Evolutionary conservation across 2,888 invertebrate species (phyloP).

Genomic region (Siphlonurus alternatus): DNA sequence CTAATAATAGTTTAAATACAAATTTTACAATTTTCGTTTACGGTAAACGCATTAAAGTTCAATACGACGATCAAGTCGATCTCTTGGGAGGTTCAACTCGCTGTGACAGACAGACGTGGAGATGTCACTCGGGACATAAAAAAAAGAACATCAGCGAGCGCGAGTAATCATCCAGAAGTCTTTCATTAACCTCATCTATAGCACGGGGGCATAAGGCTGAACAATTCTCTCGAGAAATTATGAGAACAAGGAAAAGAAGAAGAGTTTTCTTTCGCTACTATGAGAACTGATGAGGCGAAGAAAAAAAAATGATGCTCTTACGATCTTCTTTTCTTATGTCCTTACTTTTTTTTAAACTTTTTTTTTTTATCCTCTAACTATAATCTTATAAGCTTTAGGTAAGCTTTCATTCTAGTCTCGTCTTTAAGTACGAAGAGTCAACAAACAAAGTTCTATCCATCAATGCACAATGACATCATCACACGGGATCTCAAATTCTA

Average conservation of each 20-base stretch:
- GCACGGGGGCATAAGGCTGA: not conserved
- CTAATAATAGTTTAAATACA: no score
- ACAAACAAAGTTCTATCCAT: not conserved
- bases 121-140: not conserved
- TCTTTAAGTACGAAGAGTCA: not conserved
- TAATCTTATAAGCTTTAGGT: not conserved
- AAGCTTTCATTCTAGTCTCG: not conserved
- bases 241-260: not conserved
- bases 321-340: not conserved
- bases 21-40: no score
- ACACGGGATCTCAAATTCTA: not conserved
- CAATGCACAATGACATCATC: not conserved
- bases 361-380: not conserved
- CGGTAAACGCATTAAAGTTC: no score
- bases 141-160: not conserved
- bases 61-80: no score
- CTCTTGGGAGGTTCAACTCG: no score
- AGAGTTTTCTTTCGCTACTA: not conserved
- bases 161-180: conserved; percentile 1
- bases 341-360: not conserved
- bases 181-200: not conserved
- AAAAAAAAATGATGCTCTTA: not conserved
- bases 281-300: not conserved
- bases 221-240: conserved; percentile 1
- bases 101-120: not conserved